These are phyloP conservation scores for Gambusia affinis DNA, from an alignment of 2,113 vertebrate genomes.

Conservation along the genomic window DNA sequence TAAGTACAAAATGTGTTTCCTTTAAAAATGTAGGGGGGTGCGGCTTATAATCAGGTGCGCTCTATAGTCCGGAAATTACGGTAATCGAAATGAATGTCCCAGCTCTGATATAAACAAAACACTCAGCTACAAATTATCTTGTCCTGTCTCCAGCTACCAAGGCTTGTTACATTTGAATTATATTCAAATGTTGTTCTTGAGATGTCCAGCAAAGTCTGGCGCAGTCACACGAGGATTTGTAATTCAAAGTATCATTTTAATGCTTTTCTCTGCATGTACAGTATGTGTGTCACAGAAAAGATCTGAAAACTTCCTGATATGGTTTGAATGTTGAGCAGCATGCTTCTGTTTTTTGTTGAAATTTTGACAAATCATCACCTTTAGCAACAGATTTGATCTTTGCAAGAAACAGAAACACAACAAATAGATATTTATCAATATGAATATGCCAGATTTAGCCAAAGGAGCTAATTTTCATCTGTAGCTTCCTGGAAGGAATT, in stretches of 20 bases:
- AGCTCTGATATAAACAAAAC: no score
- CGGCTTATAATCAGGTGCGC: no score
- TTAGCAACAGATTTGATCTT: conserved; percentile 3
- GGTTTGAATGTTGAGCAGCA: background rate
- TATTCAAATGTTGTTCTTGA: conserved; percentile 67
- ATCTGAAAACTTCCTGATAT: background rate
- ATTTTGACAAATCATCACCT: conserved; percentile 36
- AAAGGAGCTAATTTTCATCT: no score
- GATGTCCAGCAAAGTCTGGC: conserved; percentile 10
- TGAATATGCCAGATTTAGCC: no score
- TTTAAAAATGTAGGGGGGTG: no score
- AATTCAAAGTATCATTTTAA: conserved; percentile 61
- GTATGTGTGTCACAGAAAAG: conserved; percentile 6
- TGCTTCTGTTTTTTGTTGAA: conserved; percentile 19
- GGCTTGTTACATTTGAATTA: conserved; percentile 19
- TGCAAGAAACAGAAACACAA: background rate
- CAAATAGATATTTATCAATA: no score
- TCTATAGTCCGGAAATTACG: no score
- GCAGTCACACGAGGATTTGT: conserved; percentile 46
- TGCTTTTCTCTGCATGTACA: conserved; percentile 1
- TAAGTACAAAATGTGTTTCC: no score
- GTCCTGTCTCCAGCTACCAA: background rate
- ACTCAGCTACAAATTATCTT: background rate
- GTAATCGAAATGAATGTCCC: no score
- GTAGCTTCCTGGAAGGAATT: no score